phyloP scores from a whole-genome alignment of 2,113 vertebrate species.

The Myotis yumanensis region DNA sequence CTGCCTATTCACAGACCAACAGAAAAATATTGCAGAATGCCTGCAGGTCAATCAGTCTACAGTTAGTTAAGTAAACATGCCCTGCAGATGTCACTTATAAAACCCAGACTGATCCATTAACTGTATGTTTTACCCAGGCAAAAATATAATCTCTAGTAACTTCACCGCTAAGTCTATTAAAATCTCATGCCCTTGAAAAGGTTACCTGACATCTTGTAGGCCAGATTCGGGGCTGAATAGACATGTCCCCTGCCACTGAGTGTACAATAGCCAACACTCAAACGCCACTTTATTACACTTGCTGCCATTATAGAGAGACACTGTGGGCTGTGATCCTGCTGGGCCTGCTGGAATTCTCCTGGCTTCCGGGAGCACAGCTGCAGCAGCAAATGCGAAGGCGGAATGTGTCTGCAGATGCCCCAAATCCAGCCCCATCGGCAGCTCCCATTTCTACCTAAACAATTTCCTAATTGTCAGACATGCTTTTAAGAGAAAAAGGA shows the following conservation, averaged over 20 bases:
- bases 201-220: constrained; percentile 49
- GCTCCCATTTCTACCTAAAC: neutral
- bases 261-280: constrained; percentile 16
- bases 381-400: constrained; percentile 25
- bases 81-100: constrained; percentile 7
- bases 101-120: constrained; percentile 5
- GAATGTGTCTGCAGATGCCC: neutral
- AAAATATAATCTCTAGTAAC: constrained; percentile 21
- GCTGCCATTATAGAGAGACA: constrained; percentile 8
- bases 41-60: constrained; percentile 23
- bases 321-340: neutral
- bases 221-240: neutral
- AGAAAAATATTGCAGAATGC: constrained; percentile 59
- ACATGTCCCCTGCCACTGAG: neutral
- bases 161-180: constrained; percentile 34
- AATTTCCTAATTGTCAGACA: neutral
- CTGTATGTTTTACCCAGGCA: constrained; percentile 21
- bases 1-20: constrained; percentile 61
- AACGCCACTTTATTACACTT: neutral
- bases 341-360: neutral
- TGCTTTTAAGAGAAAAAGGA: neutral
- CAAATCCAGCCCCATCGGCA: no score
- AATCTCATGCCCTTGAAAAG: constrained; percentile 46
- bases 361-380: neutral
- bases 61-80: constrained; percentile 42